phyloP scores from a whole-genome alignment of 2,797 vertebrate genomes.

The Mycteria americana region DNA sequence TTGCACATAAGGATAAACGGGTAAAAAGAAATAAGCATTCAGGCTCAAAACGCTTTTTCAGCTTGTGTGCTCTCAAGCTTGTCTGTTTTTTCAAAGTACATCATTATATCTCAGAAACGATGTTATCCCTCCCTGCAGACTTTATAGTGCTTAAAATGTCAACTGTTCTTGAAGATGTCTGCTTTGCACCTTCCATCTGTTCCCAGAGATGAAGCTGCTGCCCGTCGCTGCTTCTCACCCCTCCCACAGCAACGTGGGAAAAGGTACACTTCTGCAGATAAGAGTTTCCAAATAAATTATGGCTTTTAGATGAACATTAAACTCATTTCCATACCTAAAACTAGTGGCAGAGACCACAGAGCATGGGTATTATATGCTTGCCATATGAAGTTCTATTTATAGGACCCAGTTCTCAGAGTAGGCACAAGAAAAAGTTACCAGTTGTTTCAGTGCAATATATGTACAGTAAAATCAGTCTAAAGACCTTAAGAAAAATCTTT shows the following conservation, averaged over 20 bases:
- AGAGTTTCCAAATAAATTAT: not conserved
- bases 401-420: not conserved
- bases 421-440: not conserved
- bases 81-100: not conserved
- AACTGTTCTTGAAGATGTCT: not conserved
- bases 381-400: not conserved
- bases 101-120: not conserved
- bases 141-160: not conserved
- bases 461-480: not conserved
- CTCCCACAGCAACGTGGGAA: not conserved
- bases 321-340: not conserved
- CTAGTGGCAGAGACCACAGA: not conserved
- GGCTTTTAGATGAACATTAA: not conserved
- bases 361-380: not conserved
- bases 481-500: not conserved
- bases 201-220: not conserved
- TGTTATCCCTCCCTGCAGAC: not conserved
- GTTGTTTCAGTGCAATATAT: not conserved
- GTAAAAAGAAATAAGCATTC: not conserved
- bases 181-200: constrained; percentile 1
- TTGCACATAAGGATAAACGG: not conserved
- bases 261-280: not conserved
- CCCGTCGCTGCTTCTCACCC: not conserved
- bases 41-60: not conserved
- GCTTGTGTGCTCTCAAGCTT: not conserved